These are phyloP conservation scores for Camponotus pennsylvanicus DNA, from an alignment of 1,140 invertebrate species.

Conservation along the genomic window DNA sequence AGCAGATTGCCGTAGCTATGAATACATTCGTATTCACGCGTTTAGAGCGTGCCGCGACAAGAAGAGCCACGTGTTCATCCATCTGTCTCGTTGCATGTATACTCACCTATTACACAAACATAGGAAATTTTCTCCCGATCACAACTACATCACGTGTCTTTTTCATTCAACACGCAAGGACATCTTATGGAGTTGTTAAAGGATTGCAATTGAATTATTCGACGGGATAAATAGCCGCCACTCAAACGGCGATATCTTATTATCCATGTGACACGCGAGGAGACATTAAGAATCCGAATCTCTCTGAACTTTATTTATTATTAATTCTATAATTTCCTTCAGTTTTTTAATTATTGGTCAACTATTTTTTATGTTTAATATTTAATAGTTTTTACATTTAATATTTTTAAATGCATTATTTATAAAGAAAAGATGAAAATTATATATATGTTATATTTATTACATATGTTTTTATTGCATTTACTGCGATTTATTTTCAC, in stretches of 20 bases:
- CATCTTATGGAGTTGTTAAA: constrained; percentile 1
- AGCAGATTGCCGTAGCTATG: constrained; percentile 33
- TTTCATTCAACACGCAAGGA: constrained; percentile 9
- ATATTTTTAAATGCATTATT: neutral
- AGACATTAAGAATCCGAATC: neutral
- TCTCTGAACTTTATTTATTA: neutral
- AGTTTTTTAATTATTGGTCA: neutral
- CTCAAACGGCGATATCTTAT: neutral
- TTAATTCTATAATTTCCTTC: neutral
- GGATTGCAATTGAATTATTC: constrained; percentile 15
- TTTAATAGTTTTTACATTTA: neutral
- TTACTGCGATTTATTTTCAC: neutral
- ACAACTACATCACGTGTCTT: constrained; percentile 26
- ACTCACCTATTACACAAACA: constrained; percentile 22
- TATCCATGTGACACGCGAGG: neutral
- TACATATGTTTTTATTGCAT: neutral
- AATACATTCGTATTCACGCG: constrained; percentile 52
- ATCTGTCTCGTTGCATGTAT: constrained; percentile 30
- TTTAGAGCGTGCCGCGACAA: constrained; percentile 54
- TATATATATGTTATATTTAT: too few species aligned
- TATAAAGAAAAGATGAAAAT: too few species aligned
- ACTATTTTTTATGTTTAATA: neutral
- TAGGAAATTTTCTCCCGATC: constrained; percentile 34
- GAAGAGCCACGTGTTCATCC: constrained; percentile 44
- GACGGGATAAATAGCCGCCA: neutral